Conservation (phyloP, 1,140 invertebrate species). For the Papilio helenus region DNA sequence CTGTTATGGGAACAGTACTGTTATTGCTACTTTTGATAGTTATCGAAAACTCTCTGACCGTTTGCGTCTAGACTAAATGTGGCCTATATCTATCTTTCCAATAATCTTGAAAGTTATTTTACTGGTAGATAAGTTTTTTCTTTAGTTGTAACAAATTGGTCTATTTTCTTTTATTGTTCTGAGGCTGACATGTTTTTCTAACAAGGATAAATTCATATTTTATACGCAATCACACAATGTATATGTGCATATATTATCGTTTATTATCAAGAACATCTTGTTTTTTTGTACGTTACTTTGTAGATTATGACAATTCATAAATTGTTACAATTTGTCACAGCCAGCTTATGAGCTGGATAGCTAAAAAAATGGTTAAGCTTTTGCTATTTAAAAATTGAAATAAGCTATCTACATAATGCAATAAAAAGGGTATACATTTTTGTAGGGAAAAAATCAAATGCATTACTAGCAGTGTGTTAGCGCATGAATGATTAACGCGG, state of each 20-base stretch:
- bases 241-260: neutral
- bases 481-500: conserved; percentile 31
- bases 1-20: neutral
- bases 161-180: neutral
- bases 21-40: conserved; percentile 31
- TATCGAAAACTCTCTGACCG: conserved; percentile 8
- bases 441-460: neutral
- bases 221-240: neutral
- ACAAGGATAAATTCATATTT: neutral
- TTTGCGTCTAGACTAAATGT: conserved; percentile 1
- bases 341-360: too few relatives aligned
- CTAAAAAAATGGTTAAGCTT: too few relatives aligned
- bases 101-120: conserved; percentile 17
- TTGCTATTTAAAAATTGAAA: too few relatives aligned
- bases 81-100: conserved; percentile 5
- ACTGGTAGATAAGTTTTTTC: conserved; percentile 9
- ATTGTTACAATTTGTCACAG: too few relatives aligned
- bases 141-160: conserved; percentile 15
- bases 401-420: too few relatives aligned
- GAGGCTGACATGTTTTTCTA: neutral
- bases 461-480: conserved; percentile 19
- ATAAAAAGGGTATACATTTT: neutral
- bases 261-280: neutral
- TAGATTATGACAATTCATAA: too few relatives aligned
- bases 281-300: neutral